phyloP scores from a whole-genome alignment of 2,888 invertebrate species.

The Vesta saturnalis region DNA sequence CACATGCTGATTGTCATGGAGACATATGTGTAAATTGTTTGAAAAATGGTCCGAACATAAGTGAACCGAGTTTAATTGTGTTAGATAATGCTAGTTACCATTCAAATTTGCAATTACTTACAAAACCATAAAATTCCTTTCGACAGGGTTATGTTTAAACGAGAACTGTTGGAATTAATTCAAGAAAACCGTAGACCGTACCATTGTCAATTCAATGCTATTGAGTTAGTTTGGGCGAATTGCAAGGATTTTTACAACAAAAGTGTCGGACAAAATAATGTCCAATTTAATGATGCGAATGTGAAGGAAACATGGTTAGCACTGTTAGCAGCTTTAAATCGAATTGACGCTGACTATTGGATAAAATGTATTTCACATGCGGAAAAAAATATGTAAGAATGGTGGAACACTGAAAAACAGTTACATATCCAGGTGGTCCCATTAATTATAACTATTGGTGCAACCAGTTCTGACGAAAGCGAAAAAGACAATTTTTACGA shows the following conservation, averaged over 20 bases:
- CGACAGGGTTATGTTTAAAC: slow-evolving; percentile 3
- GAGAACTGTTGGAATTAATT: slow-evolving; percentile 4
- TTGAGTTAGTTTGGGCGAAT: background rate
- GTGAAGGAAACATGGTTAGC: slow-evolving; percentile 3
- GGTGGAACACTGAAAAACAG: slow-evolving; percentile 2
- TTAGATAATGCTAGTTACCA: background rate
- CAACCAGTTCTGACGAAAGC: background rate
- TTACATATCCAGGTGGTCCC: background rate
- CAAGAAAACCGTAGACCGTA: slow-evolving; percentile 1
- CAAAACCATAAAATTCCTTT: background rate
- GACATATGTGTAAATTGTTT: background rate
- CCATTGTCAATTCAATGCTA: background rate
- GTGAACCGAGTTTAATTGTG: slow-evolving; percentile 2
- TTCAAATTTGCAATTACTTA: slow-evolving; percentile 2
- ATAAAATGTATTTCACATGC: background rate
- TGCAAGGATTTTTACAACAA: background rate
- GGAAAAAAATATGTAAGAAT: background rate
- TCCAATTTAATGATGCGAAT: background rate
- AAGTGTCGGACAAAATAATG: slow-evolving; percentile 5
- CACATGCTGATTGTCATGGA: slow-evolving; percentile 1
- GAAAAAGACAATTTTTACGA: background rate
- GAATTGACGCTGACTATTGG: background rate
- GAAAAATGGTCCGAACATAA: background rate
- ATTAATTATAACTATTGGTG: background rate
- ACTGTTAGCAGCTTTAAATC: background rate